A percentile compares a stretch with the other conserved stretches of the same genome.
phyloP scores from a whole-genome alignment of 2,888 invertebrate species.

The Lepidochitona cinerea region DNA sequence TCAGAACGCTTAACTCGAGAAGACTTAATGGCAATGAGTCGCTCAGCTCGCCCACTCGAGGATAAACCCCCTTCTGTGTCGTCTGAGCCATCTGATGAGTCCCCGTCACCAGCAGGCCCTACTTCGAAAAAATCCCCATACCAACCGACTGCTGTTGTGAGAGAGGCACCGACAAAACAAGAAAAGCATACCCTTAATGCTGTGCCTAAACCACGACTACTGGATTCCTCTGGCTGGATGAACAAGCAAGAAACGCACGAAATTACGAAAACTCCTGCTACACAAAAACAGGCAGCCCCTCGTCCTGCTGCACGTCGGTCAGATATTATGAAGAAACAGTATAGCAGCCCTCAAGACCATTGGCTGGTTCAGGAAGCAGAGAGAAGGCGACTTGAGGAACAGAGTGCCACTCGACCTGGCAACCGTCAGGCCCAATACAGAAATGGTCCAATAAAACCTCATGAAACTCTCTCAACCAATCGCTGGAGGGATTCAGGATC shows the following conservation, averaged over 20 bases:
- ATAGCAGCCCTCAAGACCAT: constrained; percentile 75
- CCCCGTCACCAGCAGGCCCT: background rate
- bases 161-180: constrained; percentile 44
- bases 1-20: constrained; percentile 39
- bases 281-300: background rate
- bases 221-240: constrained; percentile 39
- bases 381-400: constrained; percentile 76
- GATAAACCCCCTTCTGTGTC: constrained; percentile 29
- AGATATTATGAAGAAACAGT: constrained; percentile 42
- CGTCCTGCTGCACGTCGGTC: constrained; percentile 27
- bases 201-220: constrained; percentile 52
- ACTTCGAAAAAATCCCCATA: background rate
- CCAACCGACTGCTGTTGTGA: constrained; percentile 11
- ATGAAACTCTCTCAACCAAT: background rate
- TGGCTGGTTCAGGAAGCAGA: constrained; percentile 97
- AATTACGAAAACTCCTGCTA: constrained; percentile 30
- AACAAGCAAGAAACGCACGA: constrained; percentile 21
- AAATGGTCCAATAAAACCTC: constrained; percentile 9
- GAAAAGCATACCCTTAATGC: constrained; percentile 56
- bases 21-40: constrained; percentile 57
- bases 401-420: constrained; percentile 13
- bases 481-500: background rate
- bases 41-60: constrained; percentile 51
- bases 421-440: background rate
- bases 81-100: constrained; percentile 9